Conservation (phyloP, 2,888 invertebrate genomes). For the Parelbella ahira region DNA sequence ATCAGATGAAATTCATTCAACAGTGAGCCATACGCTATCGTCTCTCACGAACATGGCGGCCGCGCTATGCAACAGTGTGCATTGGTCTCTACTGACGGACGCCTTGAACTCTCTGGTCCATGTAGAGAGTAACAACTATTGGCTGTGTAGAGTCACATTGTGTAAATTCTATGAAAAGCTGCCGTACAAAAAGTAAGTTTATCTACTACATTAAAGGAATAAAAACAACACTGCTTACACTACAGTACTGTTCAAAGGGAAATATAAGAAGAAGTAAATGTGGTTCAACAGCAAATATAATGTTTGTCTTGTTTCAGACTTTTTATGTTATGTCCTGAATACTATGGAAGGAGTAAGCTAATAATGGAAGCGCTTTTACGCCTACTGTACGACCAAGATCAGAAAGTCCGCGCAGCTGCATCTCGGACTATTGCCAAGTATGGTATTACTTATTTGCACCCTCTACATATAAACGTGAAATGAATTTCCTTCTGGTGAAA, state of each 20-base stretch:
- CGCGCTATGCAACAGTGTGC: conserved; percentile 82
- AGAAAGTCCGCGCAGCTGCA: conserved; percentile 87
- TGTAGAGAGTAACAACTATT: conserved; percentile 88
- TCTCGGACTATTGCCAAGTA: conserved; percentile 80
- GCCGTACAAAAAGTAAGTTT: conserved; percentile 62
- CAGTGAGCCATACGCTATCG: conserved; percentile 85
- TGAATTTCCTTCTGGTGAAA: too few relatives aligned
- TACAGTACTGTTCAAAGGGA: too few relatives aligned
- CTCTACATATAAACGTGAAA: too few relatives aligned
- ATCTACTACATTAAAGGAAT: background rate
- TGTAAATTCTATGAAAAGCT: conserved; percentile 63
- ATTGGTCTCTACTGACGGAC: conserved; percentile 76
- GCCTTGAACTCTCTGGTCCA: conserved; percentile 82
- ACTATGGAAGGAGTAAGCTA: conserved; percentile 47
- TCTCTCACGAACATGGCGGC: conserved; percentile 81
- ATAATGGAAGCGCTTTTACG: conserved; percentile 81
- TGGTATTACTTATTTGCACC: conserved; percentile 10
- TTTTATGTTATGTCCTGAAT: conserved; percentile 62
- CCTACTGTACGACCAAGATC: conserved; percentile 87
- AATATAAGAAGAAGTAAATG: too few relatives aligned
- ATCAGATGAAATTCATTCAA: conserved; percentile 87
- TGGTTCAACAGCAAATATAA: too few relatives aligned
- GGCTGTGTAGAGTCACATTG: conserved; percentile 88
- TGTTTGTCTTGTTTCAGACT: conserved; percentile 43
- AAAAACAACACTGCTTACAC: too few relatives aligned